Conservation (phyloP, 2,113 vertebrate genomes). For the Hippotragus niger region DNA sequence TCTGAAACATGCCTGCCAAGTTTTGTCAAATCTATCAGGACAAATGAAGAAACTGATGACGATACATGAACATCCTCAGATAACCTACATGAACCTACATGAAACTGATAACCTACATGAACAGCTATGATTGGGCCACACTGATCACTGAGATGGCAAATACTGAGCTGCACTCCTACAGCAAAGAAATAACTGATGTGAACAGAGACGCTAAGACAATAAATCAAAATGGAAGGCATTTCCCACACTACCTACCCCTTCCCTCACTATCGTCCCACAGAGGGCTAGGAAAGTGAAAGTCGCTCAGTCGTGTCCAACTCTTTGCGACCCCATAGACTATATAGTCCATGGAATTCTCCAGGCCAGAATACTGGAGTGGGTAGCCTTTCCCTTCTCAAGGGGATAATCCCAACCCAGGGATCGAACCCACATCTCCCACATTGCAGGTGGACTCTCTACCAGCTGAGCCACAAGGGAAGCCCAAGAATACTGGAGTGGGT, state of each 20-base stretch:
- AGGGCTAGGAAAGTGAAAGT: not conserved
- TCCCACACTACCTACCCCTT: not conserved
- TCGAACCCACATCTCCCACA: rapidly evolving
- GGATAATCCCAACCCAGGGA: not conserved
- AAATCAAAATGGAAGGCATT: not conserved
- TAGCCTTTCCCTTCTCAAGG: not conserved
- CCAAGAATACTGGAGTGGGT: not conserved
- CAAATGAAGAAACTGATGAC: not conserved
- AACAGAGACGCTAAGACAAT: not conserved
- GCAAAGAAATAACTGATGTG: not conserved
- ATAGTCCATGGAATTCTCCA: not conserved
- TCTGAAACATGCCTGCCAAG: not conserved
- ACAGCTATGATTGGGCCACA: not conserved
- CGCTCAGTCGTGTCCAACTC: rapidly evolving
- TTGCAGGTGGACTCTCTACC: not conserved
- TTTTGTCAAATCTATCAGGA: not conserved
- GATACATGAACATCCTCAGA: not conserved
- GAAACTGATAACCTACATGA: not conserved
- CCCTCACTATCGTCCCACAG: not conserved
- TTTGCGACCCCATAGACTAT: not conserved
- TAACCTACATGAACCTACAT: not conserved
- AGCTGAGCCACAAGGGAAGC: not conserved
- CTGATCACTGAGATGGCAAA: not conserved
- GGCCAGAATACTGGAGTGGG: not conserved
- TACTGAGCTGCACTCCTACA: not conserved